Base-by-base conservation (phyloP, 2,113 vertebrate species). In the Sapajus apella region DNA sequence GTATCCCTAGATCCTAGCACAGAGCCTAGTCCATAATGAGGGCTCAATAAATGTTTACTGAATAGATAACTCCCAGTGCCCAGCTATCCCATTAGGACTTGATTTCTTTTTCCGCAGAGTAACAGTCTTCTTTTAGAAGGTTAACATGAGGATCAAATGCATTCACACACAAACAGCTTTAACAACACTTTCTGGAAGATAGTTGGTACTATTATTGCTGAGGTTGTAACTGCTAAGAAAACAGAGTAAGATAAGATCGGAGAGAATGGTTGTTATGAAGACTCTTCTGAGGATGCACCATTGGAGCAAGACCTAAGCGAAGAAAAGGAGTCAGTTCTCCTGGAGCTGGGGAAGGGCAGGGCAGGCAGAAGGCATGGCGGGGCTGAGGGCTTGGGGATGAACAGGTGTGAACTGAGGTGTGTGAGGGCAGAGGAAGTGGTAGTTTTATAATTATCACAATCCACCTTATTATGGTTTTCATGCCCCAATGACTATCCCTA, bases 331-430 rank as follows among this genome's bases (percentile, higher is more conserved):
- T 17, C 68, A 37, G 73, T 25, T 9, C 8, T 11, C 13, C 12
- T 2, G 6, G 55, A 13, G 3, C 20, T 21, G 43, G 18, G 80
- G 66, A 27, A 32, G 40, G 18, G 14, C n/a, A 35, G 8, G 23
- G 30, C 20, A 47, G 45, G 27, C 10, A n/a, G 66, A 18, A 58
- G 27, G 58, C 23, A 4, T 0, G 0, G 11, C 2, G 3, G 13
- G n/a, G 82, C 32, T 43, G 43, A 55, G 55, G 66, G 27, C 58
- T 23, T 35, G 18, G n/a, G 32, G n/a, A 40, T 1, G 9, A 50
- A 9, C 4, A n/a, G 66, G 2, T 23, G 6, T 27, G 17, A 12
- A 75, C 66, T 18, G 1, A 6, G 47, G 16, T 27, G 27, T 64
- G 52, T 0, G 40, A 72, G 66, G 5, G 52, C 50, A 66, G 90